These are phyloP conservation scores for Delia radicum DNA, from an alignment of 1,140 invertebrate genomes.

Conservation along the genomic window DNA sequence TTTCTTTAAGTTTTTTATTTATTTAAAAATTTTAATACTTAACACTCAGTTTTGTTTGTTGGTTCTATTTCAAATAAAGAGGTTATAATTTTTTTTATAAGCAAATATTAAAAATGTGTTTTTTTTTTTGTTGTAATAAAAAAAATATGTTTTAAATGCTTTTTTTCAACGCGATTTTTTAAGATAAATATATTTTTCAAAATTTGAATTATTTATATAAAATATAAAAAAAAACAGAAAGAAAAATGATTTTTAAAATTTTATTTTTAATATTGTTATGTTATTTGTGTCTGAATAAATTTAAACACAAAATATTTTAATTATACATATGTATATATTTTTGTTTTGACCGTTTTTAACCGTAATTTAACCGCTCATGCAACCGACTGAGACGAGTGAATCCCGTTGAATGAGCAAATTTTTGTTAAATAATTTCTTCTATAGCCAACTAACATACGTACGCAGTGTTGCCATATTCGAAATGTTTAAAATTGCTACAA, in stretches of 20 bases:
- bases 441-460: background rate
- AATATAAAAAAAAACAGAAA: background rate
- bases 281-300: background rate
- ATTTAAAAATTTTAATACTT: background rate
- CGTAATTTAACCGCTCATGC: background rate
- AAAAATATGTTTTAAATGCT: background rate
- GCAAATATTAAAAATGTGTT: background rate
- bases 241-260: background rate
- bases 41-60: background rate
- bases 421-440: background rate
- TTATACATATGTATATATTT: background rate
- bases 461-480: background rate
- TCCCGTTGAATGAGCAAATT: conserved; percentile 16
- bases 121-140: background rate
- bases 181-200: background rate
- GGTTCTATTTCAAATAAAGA: background rate
- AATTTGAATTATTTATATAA: background rate
- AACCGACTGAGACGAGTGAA: conserved; percentile 16
- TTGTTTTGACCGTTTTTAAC: too few species aligned
- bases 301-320: background rate
- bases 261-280: background rate
- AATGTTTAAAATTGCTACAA: too few species aligned
- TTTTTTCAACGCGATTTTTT: background rate
- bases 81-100: background rate
- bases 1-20: background rate